Conservation (phyloP, 2,888 invertebrate species). For the Galerucella pusilla region DNA sequence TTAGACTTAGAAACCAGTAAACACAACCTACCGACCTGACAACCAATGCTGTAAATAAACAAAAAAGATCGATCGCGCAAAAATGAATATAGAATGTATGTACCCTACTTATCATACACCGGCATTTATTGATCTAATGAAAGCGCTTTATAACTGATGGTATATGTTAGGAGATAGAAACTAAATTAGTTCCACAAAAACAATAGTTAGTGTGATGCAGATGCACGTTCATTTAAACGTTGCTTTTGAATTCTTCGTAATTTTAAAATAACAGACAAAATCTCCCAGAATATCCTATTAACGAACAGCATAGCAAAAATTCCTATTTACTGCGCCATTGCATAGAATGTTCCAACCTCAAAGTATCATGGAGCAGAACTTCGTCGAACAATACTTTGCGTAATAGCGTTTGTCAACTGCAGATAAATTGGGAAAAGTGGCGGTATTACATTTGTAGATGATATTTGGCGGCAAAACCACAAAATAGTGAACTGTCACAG, state of each 20-base stretch:
- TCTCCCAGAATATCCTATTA: not conserved
- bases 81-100: too few species aligned
- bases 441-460: constrained; percentile 29
- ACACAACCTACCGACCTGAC: too few species aligned
- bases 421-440: constrained; percentile 36
- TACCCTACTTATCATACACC: too few species aligned
- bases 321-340: not conserved
- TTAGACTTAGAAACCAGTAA: too few species aligned
- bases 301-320: not conserved
- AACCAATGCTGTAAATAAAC: too few species aligned
- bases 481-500: constrained; percentile 30
- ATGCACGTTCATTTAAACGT: too few species aligned
- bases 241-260: not conserved
- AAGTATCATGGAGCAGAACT: not conserved
- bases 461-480: constrained; percentile 31
- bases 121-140: not conserved
- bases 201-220: too few species aligned
- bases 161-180: not conserved
- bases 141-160: not conserved
- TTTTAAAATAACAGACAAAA: not conserved
- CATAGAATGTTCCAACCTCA: not conserved
- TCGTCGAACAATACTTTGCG: not conserved
- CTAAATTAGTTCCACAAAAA: not conserved
- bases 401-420: constrained; percentile 10
- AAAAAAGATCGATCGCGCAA: too few species aligned